phyloP scores from a whole-genome alignment of 64 coral and sea anemone genomes.

The Montipora cactus region DNA sequence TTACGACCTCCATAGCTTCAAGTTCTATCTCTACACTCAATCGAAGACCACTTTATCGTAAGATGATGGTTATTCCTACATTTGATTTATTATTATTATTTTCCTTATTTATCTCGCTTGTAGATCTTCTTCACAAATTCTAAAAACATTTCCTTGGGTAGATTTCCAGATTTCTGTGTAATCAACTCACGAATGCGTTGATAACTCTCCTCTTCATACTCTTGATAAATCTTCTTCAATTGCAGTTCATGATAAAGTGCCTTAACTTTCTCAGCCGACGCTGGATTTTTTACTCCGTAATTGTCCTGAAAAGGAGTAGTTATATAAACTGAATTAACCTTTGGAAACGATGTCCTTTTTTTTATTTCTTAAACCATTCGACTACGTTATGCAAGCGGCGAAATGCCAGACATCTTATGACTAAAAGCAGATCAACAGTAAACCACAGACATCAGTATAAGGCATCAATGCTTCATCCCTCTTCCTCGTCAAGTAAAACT shows the following conservation, averaged over 20 bases:
- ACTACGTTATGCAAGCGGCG: no score
- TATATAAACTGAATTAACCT: not conserved
- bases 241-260: conserved; percentile 70
- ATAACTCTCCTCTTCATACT: conserved; percentile 87
- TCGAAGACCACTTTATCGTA: no score
- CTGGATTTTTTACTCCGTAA: conserved; percentile 71
- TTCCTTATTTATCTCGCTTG: conserved; percentile 83
- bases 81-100: not conserved
- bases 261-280: conserved; percentile 77
- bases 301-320: conserved; percentile 67
- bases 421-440: no score
- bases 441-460: no score
- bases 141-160: conserved; percentile 83
- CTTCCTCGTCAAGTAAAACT: no score
- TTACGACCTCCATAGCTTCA: no score
- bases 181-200: conserved; percentile 81
- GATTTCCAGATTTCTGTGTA: conserved; percentile 62
- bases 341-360: no score
- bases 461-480: no score
- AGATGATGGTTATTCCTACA: not conserved
- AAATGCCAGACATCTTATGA: no score
- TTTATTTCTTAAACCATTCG: no score
- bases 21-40: no score
- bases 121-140: conserved; percentile 97
- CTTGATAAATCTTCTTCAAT: conserved; percentile 53